Percentiles rank a stretch among this genome's conserved stretches.
These are phyloP conservation scores for Tetramorium simillimum DNA, from an alignment of 1,140 invertebrate genomes.

Conservation along the genomic window DNA sequence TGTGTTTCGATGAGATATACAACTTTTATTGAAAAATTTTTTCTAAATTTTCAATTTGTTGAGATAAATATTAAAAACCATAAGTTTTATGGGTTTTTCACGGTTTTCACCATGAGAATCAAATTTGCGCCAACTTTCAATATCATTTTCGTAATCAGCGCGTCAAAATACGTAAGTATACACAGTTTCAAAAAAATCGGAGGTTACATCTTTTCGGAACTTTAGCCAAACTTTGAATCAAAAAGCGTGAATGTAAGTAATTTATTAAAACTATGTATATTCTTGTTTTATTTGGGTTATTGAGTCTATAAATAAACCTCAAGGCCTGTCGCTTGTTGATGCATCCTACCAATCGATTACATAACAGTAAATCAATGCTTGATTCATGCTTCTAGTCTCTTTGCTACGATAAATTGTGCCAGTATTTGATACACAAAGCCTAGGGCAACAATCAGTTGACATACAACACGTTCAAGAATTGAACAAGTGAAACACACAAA, in stretches of 20 bases:
- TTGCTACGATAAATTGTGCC: neutral
- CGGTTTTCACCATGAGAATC: too few species aligned
- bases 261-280: neutral
- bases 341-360: neutral
- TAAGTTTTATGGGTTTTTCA: too few species aligned
- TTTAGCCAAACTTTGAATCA: neutral
- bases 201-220: too few species aligned
- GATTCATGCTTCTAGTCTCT: slow-evolving; percentile 33
- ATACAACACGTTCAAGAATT: slow-evolving; percentile 7
- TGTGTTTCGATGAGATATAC: too few species aligned
- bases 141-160: too few species aligned
- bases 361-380: slow-evolving; percentile 32
- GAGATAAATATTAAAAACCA: too few species aligned
- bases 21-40: too few species aligned
- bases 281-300: neutral
- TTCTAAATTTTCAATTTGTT: too few species aligned
- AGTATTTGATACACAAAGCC: slow-evolving; percentile 34
- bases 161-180: too few species aligned
- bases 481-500: neutral
- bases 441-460: neutral
- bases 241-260: neutral
- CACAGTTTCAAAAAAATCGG: too few species aligned
- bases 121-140: too few species aligned
- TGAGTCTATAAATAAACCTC: neutral
- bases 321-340: neutral